Base-by-base conservation (phyloP, 2,113 vertebrate species). In the Pterocles burchelli region DNA sequence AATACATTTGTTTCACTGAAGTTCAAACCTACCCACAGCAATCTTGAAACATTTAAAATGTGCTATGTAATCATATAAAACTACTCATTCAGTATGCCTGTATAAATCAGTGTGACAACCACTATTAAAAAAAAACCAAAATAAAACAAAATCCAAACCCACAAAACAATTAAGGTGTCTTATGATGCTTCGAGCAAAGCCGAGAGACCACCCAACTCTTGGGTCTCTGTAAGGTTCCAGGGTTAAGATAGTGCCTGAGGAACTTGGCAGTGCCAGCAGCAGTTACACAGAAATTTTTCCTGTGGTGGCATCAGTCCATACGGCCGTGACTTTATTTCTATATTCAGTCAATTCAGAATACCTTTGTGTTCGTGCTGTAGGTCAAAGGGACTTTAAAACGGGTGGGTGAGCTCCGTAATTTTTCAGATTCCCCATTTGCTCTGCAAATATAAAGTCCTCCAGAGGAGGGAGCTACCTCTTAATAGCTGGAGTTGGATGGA, bases 401-500 rank as follows among this genome's bases (percentile, higher is more conserved):
- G 18, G 11, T 33, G 43, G 26, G 41, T 45, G 63, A 80, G 49
- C 67, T 81, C 43, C 7, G 29, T 54, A 3, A 62, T 77, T 71
- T 59, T 48, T 52, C 71, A 8, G 21, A 19, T 68, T 61, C 22
- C 26, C 11, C 20, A n/a, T 59, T 78, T 82, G 51, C 70, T 34
- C 82, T 74, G 83, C 49, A 87, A 76, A 41, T 31, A 54, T 17
- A 14, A 75, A 45, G 58, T 1, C 22, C n/a, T 84, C 96, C 97
- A 96, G 92, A 63, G 77, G 97, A 96, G 96, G 97, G 96, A 96
- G 95, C 93, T 70, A 3, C 82, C 77, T 70, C 68, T 78, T 61
- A 77, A 48, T 28, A 80, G 6, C 71, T 76, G 62, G 66, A 18
- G 7, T 29, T 33, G 31, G 34, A 31, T 15, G 14, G 28, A 52